Evolutionary conservation across 2,888 invertebrate genomes (phyloP), one percentile per base, ranked within the genome.

Genomic region (Sesia apiformis): DNA sequence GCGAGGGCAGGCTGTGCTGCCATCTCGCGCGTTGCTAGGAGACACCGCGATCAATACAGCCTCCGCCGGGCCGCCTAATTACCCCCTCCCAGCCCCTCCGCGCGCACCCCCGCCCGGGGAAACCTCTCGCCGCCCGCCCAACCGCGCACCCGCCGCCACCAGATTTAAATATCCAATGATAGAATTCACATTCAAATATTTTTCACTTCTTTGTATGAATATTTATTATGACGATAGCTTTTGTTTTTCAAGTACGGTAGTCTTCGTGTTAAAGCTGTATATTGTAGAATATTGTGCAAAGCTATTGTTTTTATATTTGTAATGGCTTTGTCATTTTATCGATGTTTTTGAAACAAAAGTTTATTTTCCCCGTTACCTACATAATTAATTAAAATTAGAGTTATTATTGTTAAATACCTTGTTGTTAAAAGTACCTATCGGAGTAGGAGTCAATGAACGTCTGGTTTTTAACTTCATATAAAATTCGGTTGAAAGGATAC

Each of bases 31-130:
- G 88, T 88, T 87, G 88, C 88, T 86, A 84, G 84, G 89, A 80
- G 74, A 89, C 88, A 80, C 74, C 59, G 70, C 78, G 88, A 88
- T 88, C 88, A 81, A 88, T 88, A 85, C 88, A 88, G 88, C 88
- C 88, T 87, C 88, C 87, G 84, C 86, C 87, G 83, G 88, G 86
- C 81, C 83, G 81, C 88, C 86, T 88, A 88, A 89, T 89, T 89
- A 86, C 84, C 81, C 73, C 70, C 53, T 38, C 51, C 58, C 54
- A 55, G 59, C 61, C 59, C 7, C 49, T 66, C 64, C 58, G 65
- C 57, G 58, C 66, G 60, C 65, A 55, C 60, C 55, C 58, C 56
- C 57, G 61, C 58, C 63, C 57, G 72, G 63, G 74, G 73, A 74
- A 74, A 78, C 66, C 70, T 74, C 70, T 8, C 46, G 50, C 80